These are phyloP conservation scores for Timema podura DNA, from an alignment of 2,888 invertebrate species.

Conservation along the genomic window DNA sequence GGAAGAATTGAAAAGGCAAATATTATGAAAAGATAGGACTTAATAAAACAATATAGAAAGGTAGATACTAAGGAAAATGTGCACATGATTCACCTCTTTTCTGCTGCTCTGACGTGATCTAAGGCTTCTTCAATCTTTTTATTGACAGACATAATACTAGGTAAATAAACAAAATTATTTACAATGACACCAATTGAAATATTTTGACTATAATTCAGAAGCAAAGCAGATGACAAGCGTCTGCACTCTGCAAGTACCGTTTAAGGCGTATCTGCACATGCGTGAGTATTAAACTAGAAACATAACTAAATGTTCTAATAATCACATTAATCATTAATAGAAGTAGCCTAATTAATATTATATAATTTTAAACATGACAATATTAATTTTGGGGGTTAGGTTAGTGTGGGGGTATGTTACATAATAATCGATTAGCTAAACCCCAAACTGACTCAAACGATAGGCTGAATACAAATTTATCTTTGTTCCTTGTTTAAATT, in stretches of 20 bases:
- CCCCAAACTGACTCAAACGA: too few species aligned
- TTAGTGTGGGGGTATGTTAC: too few species aligned
- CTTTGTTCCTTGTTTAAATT: too few species aligned
- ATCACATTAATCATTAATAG: not conserved
- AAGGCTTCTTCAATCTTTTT: conserved; percentile 71
- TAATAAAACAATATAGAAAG: not conserved
- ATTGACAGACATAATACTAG: conserved; percentile 48
- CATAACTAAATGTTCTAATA: not conserved
- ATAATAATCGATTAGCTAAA: too few species aligned
- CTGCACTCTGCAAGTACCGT: too few species aligned
- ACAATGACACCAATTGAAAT: not conserved
- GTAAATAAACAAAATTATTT: not conserved
- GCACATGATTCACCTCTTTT: conserved; percentile 63
- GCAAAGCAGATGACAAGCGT: too few species aligned
- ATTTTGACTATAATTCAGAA: not conserved
- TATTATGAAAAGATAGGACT: not conserved
- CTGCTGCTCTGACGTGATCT: conserved; percentile 73
- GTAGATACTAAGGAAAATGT: not conserved
- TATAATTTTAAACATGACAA: too few species aligned
- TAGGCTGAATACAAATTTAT: too few species aligned
- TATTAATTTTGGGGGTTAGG: too few species aligned
- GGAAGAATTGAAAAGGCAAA: conserved; percentile 6
- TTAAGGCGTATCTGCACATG: too few species aligned
- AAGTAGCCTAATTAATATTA: not conserved
- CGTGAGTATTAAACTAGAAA: not conserved